Base-by-base conservation (phyloP, 2,888 invertebrate species). In the Microplitis manilae region DNA sequence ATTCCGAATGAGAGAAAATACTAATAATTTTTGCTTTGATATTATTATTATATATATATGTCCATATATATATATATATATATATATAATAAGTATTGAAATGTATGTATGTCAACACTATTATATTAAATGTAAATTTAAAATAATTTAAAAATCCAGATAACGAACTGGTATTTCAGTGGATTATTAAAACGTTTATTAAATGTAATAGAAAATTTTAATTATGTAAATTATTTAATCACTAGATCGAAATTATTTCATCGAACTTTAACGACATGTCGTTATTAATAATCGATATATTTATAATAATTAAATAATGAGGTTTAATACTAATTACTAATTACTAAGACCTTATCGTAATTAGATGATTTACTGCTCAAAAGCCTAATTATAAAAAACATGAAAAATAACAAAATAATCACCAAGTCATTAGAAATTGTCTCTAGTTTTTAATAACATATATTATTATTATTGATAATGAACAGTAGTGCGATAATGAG, bases 361-460 rank as follows among this genome's bases (percentile, higher is more conserved):
- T 81, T 86, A 86, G 85, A 87, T 83, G 79, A 79, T 78, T 82
- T 81, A 87, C 86, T 86, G 88, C 88, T 88, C 88, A 88, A 87
- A 86, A 85, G 87, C 87, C 86, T 88, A 87, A 86, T 86, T 85
- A 87, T 83, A 85, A 83, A 30, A 50, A 50, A 50, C 50, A 8
- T 8, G 13, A 50, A 50, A 50, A 50, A 50, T 50, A 13, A 50
- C 85, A 85, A 84, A 83, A 87, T 88, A 87, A 84, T 87, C 89
- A 85, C 88, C 86, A 89, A 89, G 89, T 89, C 89, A 89, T 89
- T 89, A 89, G 89, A 86, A 82, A 87, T 89, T 87, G 86, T 88
- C 88, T 86, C 86, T 89, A 88, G 87, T 88, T 88, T 83, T 84
- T 88, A 88, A 86, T 85, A 82, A 80, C 78, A 77, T 76, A 81